These are phyloP conservation scores for Stegodyphus dumicola DNA, from an alignment of 1,140 invertebrate species.

Conservation along the genomic window DNA sequence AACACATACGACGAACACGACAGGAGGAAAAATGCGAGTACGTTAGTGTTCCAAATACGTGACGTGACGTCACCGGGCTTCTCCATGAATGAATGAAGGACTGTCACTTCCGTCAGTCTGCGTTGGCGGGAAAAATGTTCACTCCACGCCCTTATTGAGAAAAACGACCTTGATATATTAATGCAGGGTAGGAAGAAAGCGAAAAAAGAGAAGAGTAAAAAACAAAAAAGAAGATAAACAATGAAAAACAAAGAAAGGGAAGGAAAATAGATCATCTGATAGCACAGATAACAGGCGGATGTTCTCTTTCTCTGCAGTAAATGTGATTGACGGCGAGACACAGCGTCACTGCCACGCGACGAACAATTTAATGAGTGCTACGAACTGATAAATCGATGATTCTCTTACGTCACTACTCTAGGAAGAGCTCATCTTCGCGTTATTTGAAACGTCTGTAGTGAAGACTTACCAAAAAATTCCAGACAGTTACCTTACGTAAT, in stretches of 20 bases:
- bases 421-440: too few relatives aligned
- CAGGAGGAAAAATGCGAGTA: conserved; percentile 9
- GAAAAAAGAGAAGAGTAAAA: conserved; percentile 11
- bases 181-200: conserved; percentile 10
- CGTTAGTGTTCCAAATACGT: conserved; percentile 26
- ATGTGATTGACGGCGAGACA: not conserved
- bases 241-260: conserved; percentile 3
- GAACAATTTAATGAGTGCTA: too few relatives aligned
- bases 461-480: too few relatives aligned
- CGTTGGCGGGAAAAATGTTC: conserved; percentile 6
- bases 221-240: too few relatives aligned
- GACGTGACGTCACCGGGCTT: conserved; percentile 23
- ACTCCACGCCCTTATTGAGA: conserved; percentile 51
- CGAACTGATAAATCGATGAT: too few relatives aligned
- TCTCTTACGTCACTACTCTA: too few relatives aligned
- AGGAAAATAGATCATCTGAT: conserved; percentile 51
- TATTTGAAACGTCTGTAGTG: too few relatives aligned
- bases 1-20: not conserved
- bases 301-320: not conserved
- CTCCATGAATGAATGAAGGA: conserved; percentile 51
- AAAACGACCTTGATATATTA: conserved; percentile 50
- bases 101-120: conserved; percentile 50
- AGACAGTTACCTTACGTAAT: too few relatives aligned
- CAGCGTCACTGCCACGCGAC: too few relatives aligned
- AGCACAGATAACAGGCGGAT: conserved; percentile 7